Evolutionary conservation across 2,888 invertebrate genomes (phyloP), one percentile per base, ranked within the genome.

Genomic region (Drosophila infuscata): DNA sequence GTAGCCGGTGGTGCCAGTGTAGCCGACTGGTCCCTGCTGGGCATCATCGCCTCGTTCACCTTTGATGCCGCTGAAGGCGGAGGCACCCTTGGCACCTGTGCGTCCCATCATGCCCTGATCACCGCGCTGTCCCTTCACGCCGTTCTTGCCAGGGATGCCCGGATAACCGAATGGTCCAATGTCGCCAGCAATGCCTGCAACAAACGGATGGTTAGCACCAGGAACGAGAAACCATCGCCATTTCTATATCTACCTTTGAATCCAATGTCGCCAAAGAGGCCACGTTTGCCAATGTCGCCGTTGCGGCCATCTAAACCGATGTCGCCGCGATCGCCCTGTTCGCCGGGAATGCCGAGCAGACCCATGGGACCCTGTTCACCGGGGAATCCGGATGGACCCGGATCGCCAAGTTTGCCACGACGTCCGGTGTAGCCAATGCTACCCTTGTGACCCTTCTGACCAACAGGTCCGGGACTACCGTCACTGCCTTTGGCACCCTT

Each of bases 1-100:
- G 7, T 60, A 52, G 4, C 93, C 93, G 2, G 73, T 62, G 3
- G 74, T 33, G 3, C 93, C 93, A 36, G 73, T 76, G 8, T 62
- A 82, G 1, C 94, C 94, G 3, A 89, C 82, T 3, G 79, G 83
- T 25, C 95, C 95, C 66, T 83, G 83, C 32, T 74, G 70, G 12
- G 95, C 95, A 20, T 91, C 76, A 38, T 93, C 93, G 62, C 96
- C 96, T 4, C 52, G 41, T 29, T 95, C 95, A 43, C 96, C 96
- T 91, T 95, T 95, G 68, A 94, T 93, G 3, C 96, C 96, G 75
- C 94, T 95, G 59, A 94, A 93, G 1, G 95, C 94, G 56, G 94
- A 93, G n/a, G 95, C 95, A 71, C 97, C 96, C 80, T 93, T 93
- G 2, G 74, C 63, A 60, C 93, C 93, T 0, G 15, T 43, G 0